Evolutionary conservation across 2,113 vertebrate genomes (phyloP).

Genomic region (Odontesthes bonariensis): DNA sequence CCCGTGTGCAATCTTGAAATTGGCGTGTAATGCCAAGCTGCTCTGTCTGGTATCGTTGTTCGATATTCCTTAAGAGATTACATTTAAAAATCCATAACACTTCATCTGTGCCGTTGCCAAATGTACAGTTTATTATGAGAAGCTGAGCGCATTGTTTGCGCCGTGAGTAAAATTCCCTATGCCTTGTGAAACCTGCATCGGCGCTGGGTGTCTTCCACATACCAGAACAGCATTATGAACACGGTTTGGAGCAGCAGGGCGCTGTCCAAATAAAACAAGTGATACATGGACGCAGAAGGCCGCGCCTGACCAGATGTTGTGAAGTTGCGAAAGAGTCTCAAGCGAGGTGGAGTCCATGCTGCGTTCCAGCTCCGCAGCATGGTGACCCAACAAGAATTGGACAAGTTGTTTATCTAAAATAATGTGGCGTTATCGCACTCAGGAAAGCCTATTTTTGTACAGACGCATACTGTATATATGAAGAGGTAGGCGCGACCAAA

Average conservation of each 20-base stretch:
- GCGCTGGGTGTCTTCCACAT: constrained; percentile 45
- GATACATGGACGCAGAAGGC: constrained; percentile 63
- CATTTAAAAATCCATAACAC: neutral
- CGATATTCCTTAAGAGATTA: neutral
- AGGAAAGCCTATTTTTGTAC: no score
- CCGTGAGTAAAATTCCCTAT: constrained; percentile 24
- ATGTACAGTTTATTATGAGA: neutral
- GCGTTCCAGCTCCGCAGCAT: constrained; percentile 28
- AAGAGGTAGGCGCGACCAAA: neutral
- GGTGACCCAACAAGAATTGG: constrained; percentile 47
- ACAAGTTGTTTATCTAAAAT: constrained; percentile 56
- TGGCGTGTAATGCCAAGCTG: neutral
- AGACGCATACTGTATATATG: no score
- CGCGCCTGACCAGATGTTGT: constrained; percentile 70
- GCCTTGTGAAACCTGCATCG: constrained; percentile 17
- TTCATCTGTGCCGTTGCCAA: constrained; percentile 9
- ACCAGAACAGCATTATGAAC: constrained; percentile 52
- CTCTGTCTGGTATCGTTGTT: neutral
- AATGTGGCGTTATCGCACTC: neutral
- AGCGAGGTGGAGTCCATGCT: constrained; percentile 59
- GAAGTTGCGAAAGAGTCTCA: constrained; percentile 71
- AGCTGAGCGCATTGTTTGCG: constrained; percentile 19
- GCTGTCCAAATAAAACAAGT: constrained; percentile 78
- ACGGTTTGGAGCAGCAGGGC: constrained; percentile 64
- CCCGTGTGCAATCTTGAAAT: constrained; percentile 8